Evolutionary conservation across 1,140 invertebrate genomes (phyloP).

Genomic region (Lepidotrigona ventralis): DNA sequence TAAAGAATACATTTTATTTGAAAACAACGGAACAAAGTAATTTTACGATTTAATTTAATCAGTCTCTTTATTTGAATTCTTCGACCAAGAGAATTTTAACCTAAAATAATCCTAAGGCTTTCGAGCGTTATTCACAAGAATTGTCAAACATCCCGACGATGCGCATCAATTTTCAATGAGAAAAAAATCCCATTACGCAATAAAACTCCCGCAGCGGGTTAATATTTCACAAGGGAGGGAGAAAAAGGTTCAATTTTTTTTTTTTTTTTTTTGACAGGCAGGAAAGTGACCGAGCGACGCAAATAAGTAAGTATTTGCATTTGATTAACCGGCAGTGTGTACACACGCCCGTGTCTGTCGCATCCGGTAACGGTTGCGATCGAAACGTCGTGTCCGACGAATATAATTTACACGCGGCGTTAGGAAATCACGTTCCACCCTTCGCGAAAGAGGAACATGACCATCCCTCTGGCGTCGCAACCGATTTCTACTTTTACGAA

Average conservation of each 20-base stretch:
- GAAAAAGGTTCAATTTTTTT: background rate
- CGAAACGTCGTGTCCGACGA: background rate
- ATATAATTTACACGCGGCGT: slow-evolving; percentile 5
- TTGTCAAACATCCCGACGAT: background rate
- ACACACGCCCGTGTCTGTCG: background rate
- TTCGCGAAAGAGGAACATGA: background rate
- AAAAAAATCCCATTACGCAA: background rate
- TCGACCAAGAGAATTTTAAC: too few species aligned
- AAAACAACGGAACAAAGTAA: too few species aligned
- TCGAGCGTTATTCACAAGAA: background rate
- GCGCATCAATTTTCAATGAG: too few species aligned
- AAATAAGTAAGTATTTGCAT: slow-evolving; percentile 29
- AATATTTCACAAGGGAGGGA: background rate
- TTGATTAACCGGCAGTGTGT: slow-evolving; percentile 18
- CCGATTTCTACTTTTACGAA: background rate
- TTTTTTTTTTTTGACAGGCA: background rate
- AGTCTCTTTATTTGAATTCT: too few species aligned
- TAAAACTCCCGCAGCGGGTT: background rate
- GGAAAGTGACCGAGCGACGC: background rate
- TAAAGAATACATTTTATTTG: too few species aligned
- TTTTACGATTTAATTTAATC: too few species aligned
- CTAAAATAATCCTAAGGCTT: too few species aligned
- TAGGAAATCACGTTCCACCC: slow-evolving; percentile 1
- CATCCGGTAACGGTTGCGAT: slow-evolving; percentile 14
- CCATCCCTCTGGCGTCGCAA: too few species aligned